Percentiles rank a stretch among this genome's conserved stretches.
These are phyloP conservation scores for Colletes gigas DNA, from an alignment of 1,140 invertebrate genomes.

Conservation along the genomic window DNA sequence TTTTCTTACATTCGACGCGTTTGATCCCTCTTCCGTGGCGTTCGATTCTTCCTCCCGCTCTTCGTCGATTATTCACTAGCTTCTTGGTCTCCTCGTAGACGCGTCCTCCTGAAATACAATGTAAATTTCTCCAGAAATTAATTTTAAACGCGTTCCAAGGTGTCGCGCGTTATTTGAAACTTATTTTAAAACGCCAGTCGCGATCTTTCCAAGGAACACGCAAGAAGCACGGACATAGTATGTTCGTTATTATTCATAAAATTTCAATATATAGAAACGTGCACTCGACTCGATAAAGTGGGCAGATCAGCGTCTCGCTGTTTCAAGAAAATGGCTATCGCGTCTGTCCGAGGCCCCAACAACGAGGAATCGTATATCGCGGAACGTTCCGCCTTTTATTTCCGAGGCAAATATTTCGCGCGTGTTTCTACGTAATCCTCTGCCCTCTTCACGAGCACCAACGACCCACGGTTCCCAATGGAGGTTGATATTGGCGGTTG, in stretches of 20 bases:
- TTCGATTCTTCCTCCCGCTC: conserved; percentile 6
- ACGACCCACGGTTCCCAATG: conserved; percentile 52
- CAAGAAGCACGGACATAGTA: no score
- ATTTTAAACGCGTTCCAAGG: not conserved
- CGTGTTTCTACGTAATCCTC: conserved; percentile 34
- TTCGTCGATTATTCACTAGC: not conserved
- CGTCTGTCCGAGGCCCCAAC: not conserved
- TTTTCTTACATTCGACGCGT: conserved; percentile 22
- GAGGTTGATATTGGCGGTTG: conserved; percentile 76
- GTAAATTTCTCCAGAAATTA: conserved; percentile 1
- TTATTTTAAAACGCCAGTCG: not conserved
- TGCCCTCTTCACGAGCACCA: conserved; percentile 38
- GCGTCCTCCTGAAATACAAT: conserved; percentile 9
- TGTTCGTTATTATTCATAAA: no score
- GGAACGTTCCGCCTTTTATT: not conserved
- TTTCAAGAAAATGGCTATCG: no score
- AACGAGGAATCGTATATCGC: not conserved
- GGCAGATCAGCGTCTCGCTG: no score
- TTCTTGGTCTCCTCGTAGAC: not conserved
- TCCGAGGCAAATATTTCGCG: conserved; percentile 44
- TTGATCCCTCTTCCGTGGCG: conserved; percentile 40
- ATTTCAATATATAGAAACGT: not conserved
- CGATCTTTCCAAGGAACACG: not conserved
- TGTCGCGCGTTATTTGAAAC: no score
- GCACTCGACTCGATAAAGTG: no score